Conservation (phyloP, 1,140 invertebrate species). For the Prorops nasuta region DNA sequence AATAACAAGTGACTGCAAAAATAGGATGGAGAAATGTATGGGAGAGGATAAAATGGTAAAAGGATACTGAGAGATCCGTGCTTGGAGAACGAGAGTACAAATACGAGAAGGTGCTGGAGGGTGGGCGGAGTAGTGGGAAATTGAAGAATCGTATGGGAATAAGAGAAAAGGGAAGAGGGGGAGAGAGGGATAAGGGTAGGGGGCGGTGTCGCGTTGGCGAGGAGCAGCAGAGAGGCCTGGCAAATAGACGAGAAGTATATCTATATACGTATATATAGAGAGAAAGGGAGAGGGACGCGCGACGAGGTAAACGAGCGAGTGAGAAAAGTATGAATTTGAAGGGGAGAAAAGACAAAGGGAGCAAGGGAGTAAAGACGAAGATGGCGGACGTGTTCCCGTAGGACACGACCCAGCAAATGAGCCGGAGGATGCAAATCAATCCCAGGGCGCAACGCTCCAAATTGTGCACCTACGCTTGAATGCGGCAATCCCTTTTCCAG, state of each 20-base stretch:
- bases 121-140: conserved; percentile 15
- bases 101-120: not conserved
- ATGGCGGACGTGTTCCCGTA: conserved; percentile 27
- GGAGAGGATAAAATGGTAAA: conserved; percentile 1
- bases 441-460: conserved; percentile 44
- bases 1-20: no score
- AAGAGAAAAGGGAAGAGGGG: not conserved
- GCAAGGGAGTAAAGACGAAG: no score
- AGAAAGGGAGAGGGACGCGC: not conserved
- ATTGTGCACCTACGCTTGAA: conserved; percentile 47
- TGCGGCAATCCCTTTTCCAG: conserved; percentile 48
- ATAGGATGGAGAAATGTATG: not conserved
- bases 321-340: no score
- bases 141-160: conserved; percentile 3
- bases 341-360: no score
- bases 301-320: conserved; percentile 6
- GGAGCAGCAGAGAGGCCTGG: no score
- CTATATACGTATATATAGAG: not conserved
- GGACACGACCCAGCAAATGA: conserved; percentile 49
- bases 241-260: not conserved
- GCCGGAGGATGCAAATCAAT: conserved; percentile 55
- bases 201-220: no score
- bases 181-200: not conserved
- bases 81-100: not conserved
- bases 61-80: conserved; percentile 11